Conservation (phyloP, 2,888 invertebrate genomes). For the Hypomecis punctinalis region DNA sequence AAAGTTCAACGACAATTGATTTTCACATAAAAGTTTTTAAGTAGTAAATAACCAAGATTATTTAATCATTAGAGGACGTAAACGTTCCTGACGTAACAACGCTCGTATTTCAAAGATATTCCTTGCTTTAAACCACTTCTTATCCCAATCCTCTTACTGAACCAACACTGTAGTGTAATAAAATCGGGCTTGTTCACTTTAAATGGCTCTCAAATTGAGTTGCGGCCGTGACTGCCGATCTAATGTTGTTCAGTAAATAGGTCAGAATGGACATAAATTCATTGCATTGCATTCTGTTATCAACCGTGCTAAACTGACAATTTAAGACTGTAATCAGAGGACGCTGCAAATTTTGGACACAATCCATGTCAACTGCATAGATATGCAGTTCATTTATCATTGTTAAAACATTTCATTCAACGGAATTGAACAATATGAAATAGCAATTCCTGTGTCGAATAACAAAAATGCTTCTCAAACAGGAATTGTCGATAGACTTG, state of each 20-base stretch:
- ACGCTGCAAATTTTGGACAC: slow-evolving; percentile 14
- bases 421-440: no score
- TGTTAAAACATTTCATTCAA: no score
- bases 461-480: no score
- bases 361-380: background rate
- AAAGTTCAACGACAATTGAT: background rate
- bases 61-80: background rate
- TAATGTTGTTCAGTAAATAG: slow-evolving; percentile 60
- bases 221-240: slow-evolving; percentile 63
- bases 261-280: slow-evolving; percentile 69
- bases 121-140: slow-evolving; percentile 9
- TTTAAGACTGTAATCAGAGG: slow-evolving; percentile 23
- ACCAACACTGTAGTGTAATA: slow-evolving; percentile 21
- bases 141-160: slow-evolving; percentile 4
- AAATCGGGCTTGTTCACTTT: slow-evolving; percentile 22
- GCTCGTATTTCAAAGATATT: slow-evolving; percentile 7
- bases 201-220: slow-evolving; percentile 48
- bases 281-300: slow-evolving; percentile 55
- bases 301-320: slow-evolving; percentile 30
- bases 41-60: background rate
- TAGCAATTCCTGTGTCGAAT: no score
- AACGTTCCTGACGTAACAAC: background rate
- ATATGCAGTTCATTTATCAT: no score
- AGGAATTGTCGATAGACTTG: no score
- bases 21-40: background rate